Base-by-base conservation (phyloP, 2,888 invertebrate species). In the Erannis defoliaria region DNA sequence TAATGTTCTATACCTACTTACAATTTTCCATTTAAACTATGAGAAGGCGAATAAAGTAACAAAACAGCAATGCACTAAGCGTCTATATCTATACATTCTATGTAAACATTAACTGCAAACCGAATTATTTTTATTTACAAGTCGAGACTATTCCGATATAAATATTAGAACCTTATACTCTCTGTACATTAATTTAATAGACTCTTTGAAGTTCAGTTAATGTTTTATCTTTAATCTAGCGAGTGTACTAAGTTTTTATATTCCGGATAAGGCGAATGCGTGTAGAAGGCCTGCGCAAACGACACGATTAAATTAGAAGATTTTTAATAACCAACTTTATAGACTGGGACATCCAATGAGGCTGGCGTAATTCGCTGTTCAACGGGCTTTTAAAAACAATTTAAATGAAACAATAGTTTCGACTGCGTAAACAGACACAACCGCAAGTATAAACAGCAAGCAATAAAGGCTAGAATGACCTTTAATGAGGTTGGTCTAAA, bases 131-230 rank as follows among this genome's bases (percentile, higher is more conserved):
- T 84, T 87, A 87, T 82, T 80, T 84, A 85, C 83, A 86, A 82
- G 71, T 77, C 76, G 78, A 78, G 69, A 75, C 16, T 19, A 18
- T 31, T 46, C 29, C 29, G 77, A 76, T 73, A 86, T 89, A 88
- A 86, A 87, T 88, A 86, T 85, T 86, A 87, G 82, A 87, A 88
- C 63, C 63, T 66, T 74, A 88, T 38, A 64, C 86, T 90, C 87
- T 90, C 90, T 90, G 89, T 90, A 90, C 90, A 90, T 78, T 80
- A 81, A 80, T 81, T 76, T 75, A 80, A 81, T 86, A 86, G 74
- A 84, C 81, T 82, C 78, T 81, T 70, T 62, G 72, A 46, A 2
- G 16, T 31, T 19, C 26, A 14, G 16, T 46, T 65, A 75, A 46
- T 43, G 33, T 58, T 26, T 51, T 26, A 31, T 57, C 33, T 54